Conservation (phyloP, 2,113 vertebrate genomes). For the Hippocampus mohnikei region DNA sequence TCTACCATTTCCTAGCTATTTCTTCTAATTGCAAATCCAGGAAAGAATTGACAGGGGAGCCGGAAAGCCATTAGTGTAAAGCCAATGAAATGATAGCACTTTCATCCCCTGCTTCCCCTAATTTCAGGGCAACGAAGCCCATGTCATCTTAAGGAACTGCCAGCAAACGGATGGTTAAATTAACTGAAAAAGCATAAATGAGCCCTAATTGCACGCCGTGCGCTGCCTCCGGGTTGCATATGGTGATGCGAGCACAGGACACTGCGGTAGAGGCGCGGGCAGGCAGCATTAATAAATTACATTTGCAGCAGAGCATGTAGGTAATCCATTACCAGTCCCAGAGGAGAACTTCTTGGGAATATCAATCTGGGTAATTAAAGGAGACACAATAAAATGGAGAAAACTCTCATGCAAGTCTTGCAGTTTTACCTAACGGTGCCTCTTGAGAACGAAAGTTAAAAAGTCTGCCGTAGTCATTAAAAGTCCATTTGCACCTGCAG, state of each 20-base stretch:
- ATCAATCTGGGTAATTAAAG: constrained; percentile 60
- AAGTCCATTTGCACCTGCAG: constrained; percentile 66
- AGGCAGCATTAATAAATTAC: constrained; percentile 60
- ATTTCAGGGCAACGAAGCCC: constrained; percentile 24
- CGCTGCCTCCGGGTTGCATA: constrained; percentile 53
- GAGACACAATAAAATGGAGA: constrained; percentile 40
- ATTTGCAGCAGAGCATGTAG: constrained; percentile 59
- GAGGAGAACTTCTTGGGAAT: constrained; percentile 52
- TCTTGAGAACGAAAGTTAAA: constrained; percentile 34
- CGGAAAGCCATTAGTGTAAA: constrained; percentile 52
- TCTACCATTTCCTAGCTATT: constrained; percentile 50
- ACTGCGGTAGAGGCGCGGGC: constrained; percentile 29
- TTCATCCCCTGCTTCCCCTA: constrained; percentile 30
- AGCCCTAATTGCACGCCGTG: constrained; percentile 53
- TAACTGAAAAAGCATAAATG: constrained; percentile 37
- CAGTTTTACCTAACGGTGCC: constrained; percentile 35
- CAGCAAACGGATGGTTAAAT: constrained; percentile 38
- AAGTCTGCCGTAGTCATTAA: constrained; percentile 59
- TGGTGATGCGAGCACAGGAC: constrained; percentile 15
- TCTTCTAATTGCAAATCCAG: constrained; percentile 59
- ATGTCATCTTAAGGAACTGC: constrained; percentile 35
- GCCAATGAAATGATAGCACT: constrained; percentile 53
- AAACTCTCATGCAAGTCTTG: constrained; percentile 48
- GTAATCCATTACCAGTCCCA: constrained; percentile 65
- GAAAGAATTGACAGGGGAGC: constrained; percentile 51